Percentiles rank a stretch among this genome's conserved stretches.
phyloP scores from a whole-genome alignment of 2,888 invertebrate species.

The Dilophus febrilis region DNA sequence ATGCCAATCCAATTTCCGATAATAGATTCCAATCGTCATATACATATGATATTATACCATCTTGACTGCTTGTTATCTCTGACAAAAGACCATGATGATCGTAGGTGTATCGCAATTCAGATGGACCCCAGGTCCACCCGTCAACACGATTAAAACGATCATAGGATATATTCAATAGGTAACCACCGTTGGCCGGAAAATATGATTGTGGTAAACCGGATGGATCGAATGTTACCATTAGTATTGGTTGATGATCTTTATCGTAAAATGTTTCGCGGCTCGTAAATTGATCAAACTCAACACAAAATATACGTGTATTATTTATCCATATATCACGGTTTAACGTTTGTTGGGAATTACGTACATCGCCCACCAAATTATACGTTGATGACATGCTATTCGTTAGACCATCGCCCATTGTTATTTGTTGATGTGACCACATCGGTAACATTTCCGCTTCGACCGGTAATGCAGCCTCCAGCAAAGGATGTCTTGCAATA shows the following conservation, averaged over 20 bases:
- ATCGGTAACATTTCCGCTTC: slow-evolving; percentile 82
- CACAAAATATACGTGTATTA: slow-evolving; percentile 70
- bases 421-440: slow-evolving; percentile 70
- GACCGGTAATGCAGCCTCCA: slow-evolving; percentile 69
- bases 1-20: slow-evolving; percentile 77
- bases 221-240: slow-evolving; percentile 76
- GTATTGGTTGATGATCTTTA: slow-evolving; percentile 59
- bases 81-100: slow-evolving; percentile 75
- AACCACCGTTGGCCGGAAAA: slow-evolving; percentile 60
- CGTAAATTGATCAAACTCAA: slow-evolving; percentile 83
- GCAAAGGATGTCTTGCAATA: slow-evolving; percentile 60
- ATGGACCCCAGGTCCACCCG: slow-evolving; percentile 81
- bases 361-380: slow-evolving; percentile 66
- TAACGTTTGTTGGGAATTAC: slow-evolving; percentile 68
- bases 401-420: slow-evolving; percentile 54
- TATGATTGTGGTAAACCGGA: slow-evolving; percentile 79
- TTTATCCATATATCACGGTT: slow-evolving; percentile 81
- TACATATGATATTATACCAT: slow-evolving; percentile 61
- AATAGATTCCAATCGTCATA: slow-evolving; percentile 79
- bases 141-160: slow-evolving; percentile 77
- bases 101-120: slow-evolving; percentile 71
- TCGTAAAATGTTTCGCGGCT: slow-evolving; percentile 83
- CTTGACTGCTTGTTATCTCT: slow-evolving; percentile 75
- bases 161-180: slow-evolving; percentile 73
- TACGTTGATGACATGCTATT: slow-evolving; percentile 70